phyloP scores from a whole-genome alignment of 2,113 vertebrate species.

The Quiscalus mexicanus region DNA sequence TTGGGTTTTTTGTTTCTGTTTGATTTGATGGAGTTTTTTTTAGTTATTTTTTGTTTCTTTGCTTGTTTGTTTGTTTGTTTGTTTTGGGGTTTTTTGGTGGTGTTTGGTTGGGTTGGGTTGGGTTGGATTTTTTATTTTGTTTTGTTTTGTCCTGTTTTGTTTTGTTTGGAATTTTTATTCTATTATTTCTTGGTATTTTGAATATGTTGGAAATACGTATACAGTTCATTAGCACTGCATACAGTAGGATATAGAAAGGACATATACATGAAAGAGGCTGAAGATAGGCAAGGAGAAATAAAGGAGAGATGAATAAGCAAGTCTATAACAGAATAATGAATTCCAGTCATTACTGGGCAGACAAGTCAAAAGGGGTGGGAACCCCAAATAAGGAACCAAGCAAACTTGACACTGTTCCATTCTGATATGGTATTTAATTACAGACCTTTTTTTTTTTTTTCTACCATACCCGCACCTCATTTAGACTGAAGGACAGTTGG shows the following conservation, averaged over 20 bases:
- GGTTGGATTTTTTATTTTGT: neutral
- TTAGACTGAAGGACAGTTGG: neutral
- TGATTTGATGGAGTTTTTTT: neutral
- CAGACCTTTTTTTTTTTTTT: neutral
- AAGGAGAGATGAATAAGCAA: neutral
- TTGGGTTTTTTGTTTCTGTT: neutral
- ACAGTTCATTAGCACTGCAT: neutral
- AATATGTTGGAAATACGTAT: neutral
- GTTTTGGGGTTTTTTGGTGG: neutral
- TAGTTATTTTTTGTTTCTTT: too few relatives aligned
- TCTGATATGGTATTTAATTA: neutral
- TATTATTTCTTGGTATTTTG: neutral
- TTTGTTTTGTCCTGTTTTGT: neutral
- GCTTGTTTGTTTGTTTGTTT: neutral
- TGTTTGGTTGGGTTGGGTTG: neutral
- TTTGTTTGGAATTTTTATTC: neutral
- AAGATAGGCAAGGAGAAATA: neutral
- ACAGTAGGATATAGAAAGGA: neutral
- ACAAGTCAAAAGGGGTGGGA: neutral
- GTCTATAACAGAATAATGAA: neutral
- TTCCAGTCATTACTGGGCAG: neutral
- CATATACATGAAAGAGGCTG: neutral
- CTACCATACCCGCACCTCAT: neutral
- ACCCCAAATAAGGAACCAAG: neutral
- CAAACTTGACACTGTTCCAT: neutral